Percentiles rank a stretch among this genome's conserved stretches.
These are phyloP conservation scores for Corythoichthys intestinalis DNA, from an alignment of 2,113 vertebrate genomes.

Conservation along the genomic window DNA sequence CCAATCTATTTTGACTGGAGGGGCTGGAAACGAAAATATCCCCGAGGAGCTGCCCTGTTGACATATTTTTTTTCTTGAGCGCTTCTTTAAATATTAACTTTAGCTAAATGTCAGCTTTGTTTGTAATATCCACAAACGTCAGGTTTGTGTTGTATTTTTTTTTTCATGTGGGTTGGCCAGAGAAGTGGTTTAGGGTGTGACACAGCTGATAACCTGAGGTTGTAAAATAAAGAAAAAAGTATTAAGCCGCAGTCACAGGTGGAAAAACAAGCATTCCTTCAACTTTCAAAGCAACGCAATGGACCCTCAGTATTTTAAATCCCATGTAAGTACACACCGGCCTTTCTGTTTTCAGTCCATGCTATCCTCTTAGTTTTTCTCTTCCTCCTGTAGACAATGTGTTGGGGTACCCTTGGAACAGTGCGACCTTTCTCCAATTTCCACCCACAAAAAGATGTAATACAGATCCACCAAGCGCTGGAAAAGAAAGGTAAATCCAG, in stretches of 20 bases:
- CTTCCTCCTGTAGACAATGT: slow-evolving; percentile 29
- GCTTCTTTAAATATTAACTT: slow-evolving; percentile 4
- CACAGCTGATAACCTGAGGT: neutral
- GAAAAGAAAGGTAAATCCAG: slow-evolving; percentile 57
- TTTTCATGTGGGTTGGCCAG: slow-evolving; percentile 29
- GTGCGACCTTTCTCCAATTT: slow-evolving; percentile 64
- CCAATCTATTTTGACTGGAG: too few relatives aligned
- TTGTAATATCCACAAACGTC: slow-evolving; percentile 29
- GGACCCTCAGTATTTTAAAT: slow-evolving; percentile 43
- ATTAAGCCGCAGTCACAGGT: slow-evolving; percentile 33
- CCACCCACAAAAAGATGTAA: slow-evolving; percentile 46
- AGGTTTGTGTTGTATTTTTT: neutral
- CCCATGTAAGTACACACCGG: slow-evolving; percentile 35
- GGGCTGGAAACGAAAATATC: too few relatives aligned
- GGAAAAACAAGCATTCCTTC: slow-evolving; percentile 6
- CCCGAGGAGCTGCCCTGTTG: neutral
- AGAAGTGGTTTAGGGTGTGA: slow-evolving; percentile 28
- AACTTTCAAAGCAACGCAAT: slow-evolving; percentile 28
- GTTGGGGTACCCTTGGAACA: slow-evolving; percentile 68
- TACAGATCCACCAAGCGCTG: slow-evolving; percentile 53
- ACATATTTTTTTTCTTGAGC: neutral
- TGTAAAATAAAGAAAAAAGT: slow-evolving; percentile 6
- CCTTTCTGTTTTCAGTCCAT: neutral
- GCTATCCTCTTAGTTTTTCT: too few relatives aligned
- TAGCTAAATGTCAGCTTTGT: slow-evolving; percentile 11